phyloP scores from a whole-genome alignment of 2,888 invertebrate genomes.

The Sarcophaga caerulescens region DNA sequence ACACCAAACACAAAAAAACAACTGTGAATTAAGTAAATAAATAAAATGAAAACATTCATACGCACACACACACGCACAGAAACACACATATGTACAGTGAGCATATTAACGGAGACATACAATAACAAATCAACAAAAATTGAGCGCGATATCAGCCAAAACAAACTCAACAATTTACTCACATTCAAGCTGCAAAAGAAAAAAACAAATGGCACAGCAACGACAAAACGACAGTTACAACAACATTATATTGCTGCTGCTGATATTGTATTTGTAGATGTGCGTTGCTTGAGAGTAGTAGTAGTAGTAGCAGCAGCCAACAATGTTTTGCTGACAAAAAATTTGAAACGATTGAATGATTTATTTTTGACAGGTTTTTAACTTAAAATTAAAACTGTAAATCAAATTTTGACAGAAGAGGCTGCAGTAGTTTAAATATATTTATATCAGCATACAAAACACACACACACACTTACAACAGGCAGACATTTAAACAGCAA shows the following conservation, averaged over 20 bases:
- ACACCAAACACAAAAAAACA: neutral
- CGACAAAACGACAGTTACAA: slow-evolving; percentile 8
- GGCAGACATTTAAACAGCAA: neutral
- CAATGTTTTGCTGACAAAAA: slow-evolving; percentile 67
- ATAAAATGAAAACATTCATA: slow-evolving; percentile 28
- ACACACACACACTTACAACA: neutral
- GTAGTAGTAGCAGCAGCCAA: slow-evolving; percentile 48
- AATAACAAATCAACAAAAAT: slow-evolving; percentile 49
- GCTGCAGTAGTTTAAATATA: slow-evolving; percentile 60
- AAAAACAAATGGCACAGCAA: slow-evolving; percentile 8
- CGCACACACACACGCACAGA: neutral
- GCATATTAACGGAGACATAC: slow-evolving; percentile 2
- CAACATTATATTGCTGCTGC: neutral
- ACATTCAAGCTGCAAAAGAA: neutral
- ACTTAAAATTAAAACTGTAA: slow-evolving; percentile 80
- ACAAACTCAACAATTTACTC: neutral
- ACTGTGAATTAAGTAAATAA: slow-evolving; percentile 48
- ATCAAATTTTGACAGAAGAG: slow-evolving; percentile 76
- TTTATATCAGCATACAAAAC: neutral
- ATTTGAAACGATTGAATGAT: slow-evolving; percentile 77
- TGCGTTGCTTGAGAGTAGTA: slow-evolving; percentile 28
- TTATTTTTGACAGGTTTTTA: slow-evolving; percentile 80
- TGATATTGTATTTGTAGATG: slow-evolving; percentile 30
- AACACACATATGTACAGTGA: neutral
- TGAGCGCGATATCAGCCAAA: slow-evolving; percentile 38